phyloP scores from a whole-genome alignment of 2,888 invertebrate species.

The Mystacides longicornis region DNA sequence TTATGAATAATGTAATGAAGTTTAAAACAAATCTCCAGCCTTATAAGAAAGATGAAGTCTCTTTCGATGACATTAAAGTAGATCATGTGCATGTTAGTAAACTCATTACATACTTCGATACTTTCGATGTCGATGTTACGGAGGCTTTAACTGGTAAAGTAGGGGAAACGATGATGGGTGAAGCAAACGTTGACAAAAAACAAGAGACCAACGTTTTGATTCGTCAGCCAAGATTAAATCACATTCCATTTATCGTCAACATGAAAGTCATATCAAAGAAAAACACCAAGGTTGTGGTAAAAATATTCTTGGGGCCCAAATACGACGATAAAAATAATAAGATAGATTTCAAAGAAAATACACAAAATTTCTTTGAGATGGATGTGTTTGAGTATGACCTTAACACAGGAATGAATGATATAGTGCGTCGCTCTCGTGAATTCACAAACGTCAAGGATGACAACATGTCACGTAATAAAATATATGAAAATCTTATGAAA shows the following conservation, averaged over 20 bases:
- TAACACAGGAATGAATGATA: conserved; percentile 55
- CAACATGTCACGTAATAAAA: conserved; percentile 43
- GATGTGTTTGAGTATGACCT: conserved; percentile 50
- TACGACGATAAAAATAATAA: conserved; percentile 51
- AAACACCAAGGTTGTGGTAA: conserved; percentile 52
- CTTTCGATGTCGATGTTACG: conserved; percentile 57
- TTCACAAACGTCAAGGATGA: conserved; percentile 57
- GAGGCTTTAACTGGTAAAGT: conserved; percentile 49
- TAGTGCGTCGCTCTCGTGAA: conserved; percentile 61
- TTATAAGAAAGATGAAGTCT: conserved; percentile 56
- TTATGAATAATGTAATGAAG: conserved; percentile 48
- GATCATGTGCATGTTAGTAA: conserved; percentile 56
- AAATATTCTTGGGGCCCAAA: conserved; percentile 63
- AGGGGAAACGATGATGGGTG: conserved; percentile 44
- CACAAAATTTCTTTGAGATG: conserved; percentile 19
- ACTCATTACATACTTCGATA: conserved; percentile 62
- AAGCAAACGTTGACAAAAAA: conserved; percentile 44
- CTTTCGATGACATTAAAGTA: conserved; percentile 57
- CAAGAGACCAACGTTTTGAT: conserved; percentile 39
- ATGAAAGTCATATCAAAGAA: conserved; percentile 52
- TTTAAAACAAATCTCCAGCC: conserved; percentile 54
- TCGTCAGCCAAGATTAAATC: conserved; percentile 56
- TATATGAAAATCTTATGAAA: conserved; percentile 33
- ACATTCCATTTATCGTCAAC: conserved; percentile 54
- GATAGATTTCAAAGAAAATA: conserved; percentile 35